Conservation (phyloP, 1,140 invertebrate genomes). For the Drosophila insularis region DNA sequence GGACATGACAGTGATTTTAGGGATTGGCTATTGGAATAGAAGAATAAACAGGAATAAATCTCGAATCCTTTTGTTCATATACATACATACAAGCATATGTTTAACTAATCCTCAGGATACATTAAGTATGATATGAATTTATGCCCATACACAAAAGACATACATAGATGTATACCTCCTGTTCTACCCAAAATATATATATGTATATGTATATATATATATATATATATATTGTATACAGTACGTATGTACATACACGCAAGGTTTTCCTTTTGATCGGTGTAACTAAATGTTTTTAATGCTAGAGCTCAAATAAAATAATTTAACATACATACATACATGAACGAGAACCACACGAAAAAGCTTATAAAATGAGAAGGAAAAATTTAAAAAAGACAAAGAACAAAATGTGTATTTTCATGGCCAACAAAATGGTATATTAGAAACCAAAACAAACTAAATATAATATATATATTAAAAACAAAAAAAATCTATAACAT, state of each 20-base stretch:
- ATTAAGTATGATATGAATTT: not conserved
- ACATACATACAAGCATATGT: conserved; percentile 2
- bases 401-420: conserved; percentile 39
- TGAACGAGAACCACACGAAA: conserved; percentile 22
- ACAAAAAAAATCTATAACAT: conserved; percentile 37
- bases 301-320: conserved; percentile 52
- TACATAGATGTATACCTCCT: conserved; percentile 6
- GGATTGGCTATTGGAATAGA: not conserved
- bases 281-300: conserved; percentile 71
- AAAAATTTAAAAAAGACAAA: conserved; percentile 2
- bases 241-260: conserved; percentile 45
- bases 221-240: conserved; percentile 41
- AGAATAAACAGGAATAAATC: not conserved
- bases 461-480: conserved; percentile 18
- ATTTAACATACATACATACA: conserved; percentile 21
- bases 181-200: conserved; percentile 25
- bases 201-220: conserved; percentile 24
- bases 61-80: not conserved
- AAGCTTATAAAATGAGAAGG: conserved; percentile 28
- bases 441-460: conserved; percentile 42
- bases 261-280: conserved; percentile 57
- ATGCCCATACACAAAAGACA: conserved; percentile 1
- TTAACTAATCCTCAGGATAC: not conserved
- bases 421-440: conserved; percentile 47
- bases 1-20: not conserved